Conservation (phyloP, 1,140 invertebrate species). For the Colletes gigas region DNA sequence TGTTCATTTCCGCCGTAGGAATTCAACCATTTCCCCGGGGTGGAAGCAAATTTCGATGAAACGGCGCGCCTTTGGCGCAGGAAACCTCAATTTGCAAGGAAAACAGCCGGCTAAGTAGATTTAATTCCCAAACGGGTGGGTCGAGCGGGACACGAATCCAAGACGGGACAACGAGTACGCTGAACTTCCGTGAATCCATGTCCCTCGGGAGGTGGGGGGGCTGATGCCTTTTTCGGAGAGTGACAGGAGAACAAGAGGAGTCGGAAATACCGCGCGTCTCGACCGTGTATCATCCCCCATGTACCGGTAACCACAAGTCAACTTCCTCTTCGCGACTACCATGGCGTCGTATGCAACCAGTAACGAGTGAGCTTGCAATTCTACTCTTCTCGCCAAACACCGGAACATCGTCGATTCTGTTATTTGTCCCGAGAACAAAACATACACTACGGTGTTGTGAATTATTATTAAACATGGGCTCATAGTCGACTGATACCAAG, state of each 20-base stretch:
- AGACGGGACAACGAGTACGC: conserved; percentile 38
- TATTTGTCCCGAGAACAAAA: not conserved
- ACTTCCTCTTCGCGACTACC: conserved; percentile 61
- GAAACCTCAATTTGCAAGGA: conserved; percentile 41
- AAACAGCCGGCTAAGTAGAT: conserved; percentile 45
- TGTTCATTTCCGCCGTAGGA: conserved; percentile 26
- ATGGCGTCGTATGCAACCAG: conserved; percentile 58
- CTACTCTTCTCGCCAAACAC: too few species aligned
- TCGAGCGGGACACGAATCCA: conserved; percentile 42
- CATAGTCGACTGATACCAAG: too few species aligned
- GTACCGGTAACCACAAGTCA: conserved; percentile 69
- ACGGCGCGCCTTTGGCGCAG: conserved; percentile 17
- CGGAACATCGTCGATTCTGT: not conserved
- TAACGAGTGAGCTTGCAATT: not conserved
- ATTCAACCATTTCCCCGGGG: conserved; percentile 28
- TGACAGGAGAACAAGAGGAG: conserved; percentile 18
- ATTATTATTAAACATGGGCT: too few species aligned
- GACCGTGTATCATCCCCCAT: conserved; percentile 67
- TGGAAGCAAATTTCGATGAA: conserved; percentile 28
- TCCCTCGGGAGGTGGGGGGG: conserved; percentile 24
- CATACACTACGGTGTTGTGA: not conserved
- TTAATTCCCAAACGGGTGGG: conserved; percentile 50
- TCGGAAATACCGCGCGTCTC: conserved; percentile 52
- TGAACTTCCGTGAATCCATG: conserved; percentile 54
- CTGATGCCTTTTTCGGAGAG: conserved; percentile 37